Conservation (phyloP, 2,113 vertebrate species). For the Cephalopterus ornatus region DNA sequence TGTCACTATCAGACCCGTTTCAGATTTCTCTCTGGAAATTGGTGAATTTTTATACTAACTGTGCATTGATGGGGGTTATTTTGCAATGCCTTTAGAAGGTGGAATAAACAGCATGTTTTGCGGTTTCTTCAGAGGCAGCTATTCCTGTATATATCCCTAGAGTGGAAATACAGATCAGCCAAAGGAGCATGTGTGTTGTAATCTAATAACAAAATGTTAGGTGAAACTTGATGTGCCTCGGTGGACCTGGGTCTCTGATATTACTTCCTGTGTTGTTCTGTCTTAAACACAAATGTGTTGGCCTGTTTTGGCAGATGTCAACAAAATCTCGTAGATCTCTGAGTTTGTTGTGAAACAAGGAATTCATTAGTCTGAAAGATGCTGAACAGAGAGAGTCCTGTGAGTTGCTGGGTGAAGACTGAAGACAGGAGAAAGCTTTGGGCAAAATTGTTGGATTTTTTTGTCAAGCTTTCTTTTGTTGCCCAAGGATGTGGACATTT, state of each 20-base stretch:
- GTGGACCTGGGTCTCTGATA: not conserved
- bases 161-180: not conserved
- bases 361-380: not conserved
- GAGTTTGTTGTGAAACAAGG: not conserved
- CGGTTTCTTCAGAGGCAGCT: not conserved
- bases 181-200: accelerated
- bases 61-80: not conserved
- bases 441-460: not conserved
- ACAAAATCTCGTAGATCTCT: not conserved
- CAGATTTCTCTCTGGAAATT: not conserved
- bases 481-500: not conserved
- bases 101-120: not conserved
- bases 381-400: not conserved
- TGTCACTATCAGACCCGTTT: not conserved
- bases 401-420: not conserved
- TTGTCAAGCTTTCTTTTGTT: not conserved
- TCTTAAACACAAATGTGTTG: not conserved
- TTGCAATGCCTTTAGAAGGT: not conserved
- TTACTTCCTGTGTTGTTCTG: accelerated
- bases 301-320: not conserved
- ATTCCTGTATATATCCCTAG: not conserved
- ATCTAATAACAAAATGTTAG: not conserved
- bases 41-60: not conserved
- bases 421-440: not conserved
- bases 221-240: accelerated